These are phyloP conservation scores for Periophthalmus modestus DNA, from an alignment of 2,113 vertebrate species.

Conservation along the genomic window DNA sequence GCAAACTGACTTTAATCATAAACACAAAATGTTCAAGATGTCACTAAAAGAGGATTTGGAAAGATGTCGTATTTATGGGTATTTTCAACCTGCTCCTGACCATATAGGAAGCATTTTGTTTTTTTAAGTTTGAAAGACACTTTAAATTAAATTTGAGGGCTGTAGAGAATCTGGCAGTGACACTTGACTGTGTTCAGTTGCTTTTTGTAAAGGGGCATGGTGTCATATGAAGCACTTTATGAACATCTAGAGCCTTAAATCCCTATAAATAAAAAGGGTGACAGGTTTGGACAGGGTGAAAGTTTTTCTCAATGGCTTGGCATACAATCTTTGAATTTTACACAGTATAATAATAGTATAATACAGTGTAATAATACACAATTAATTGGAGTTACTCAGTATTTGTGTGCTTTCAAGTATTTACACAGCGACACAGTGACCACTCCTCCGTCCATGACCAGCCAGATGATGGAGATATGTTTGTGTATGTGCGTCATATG, in stretches of 20 bases:
- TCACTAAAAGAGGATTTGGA: slow-evolving; percentile 41
- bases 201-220: slow-evolving; percentile 36
- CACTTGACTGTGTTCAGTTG: slow-evolving; percentile 42
- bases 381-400: not conserved
- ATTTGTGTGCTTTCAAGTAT: not conserved
- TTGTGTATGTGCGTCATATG: not conserved
- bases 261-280: slow-evolving; percentile 29
- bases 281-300: slow-evolving; percentile 7
- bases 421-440: not conserved
- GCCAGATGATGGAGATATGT: not conserved
- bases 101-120: slow-evolving; percentile 43
- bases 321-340: not conserved
- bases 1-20: slow-evolving; percentile 41
- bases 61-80: slow-evolving; percentile 48
- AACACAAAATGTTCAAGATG: slow-evolving; percentile 42
- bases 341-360: not conserved
- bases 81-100: slow-evolving; percentile 29
- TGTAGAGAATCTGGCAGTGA: slow-evolving; percentile 48
- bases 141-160: slow-evolving; percentile 33
- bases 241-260: slow-evolving; percentile 74
- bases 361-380: not conserved
- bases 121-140: slow-evolving; percentile 22
- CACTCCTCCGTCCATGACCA: not conserved
- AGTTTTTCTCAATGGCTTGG: slow-evolving; percentile 10
- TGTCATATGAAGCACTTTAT: slow-evolving; percentile 74